These are phyloP conservation scores for Hippocampus comes DNA, from an alignment of 2,113 vertebrate species.

Conservation along the genomic window DNA sequence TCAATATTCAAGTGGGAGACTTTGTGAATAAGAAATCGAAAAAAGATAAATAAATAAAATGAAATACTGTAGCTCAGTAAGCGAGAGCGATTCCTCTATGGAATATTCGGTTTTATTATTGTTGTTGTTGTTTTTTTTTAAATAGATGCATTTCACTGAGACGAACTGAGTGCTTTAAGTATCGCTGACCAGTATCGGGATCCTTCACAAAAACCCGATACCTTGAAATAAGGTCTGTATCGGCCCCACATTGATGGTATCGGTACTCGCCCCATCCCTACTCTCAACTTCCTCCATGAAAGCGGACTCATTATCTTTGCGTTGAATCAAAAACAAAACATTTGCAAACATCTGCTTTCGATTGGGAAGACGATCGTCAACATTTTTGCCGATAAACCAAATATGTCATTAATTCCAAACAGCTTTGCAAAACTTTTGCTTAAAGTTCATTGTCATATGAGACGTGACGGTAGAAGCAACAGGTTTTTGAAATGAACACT, in stretches of 20 bases:
- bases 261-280: no score
- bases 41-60: constrained; percentile 1
- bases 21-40: neutral
- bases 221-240: no score
- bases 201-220: no score
- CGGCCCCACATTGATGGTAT: no score
- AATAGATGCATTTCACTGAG: neutral
- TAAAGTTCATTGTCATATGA: constrained; percentile 19
- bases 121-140: neutral
- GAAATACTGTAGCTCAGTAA: constrained; percentile 1
- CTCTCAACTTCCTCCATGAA: no score
- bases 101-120: neutral
- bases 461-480: constrained; percentile 22
- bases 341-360: no score
- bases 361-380: no score
- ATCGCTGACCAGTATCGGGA: no score
- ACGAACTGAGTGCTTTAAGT: neutral
- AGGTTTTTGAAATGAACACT: constrained; percentile 29
- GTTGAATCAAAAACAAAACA: no score
- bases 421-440: neutral
- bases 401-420: neutral
- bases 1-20: constrained; percentile 9
- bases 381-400: neutral
- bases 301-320: no score
- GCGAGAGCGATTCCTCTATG: neutral